Percentiles rank a stretch among this genome's conserved stretches.
Conservation (phyloP, 2,797 vertebrate species). For the Periophthalmus magnuspinnatus region DNA sequence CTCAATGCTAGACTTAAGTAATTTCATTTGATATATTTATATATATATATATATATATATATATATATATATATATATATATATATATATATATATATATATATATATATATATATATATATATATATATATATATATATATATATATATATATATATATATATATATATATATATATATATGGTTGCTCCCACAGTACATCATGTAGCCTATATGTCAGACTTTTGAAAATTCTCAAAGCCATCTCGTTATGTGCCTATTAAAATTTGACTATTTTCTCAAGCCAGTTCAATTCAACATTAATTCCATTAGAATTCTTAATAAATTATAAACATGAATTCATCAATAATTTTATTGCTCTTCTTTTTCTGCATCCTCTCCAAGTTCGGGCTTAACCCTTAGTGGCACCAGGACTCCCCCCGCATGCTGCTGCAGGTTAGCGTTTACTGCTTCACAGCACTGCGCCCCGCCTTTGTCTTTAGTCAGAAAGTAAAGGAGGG, state of each 20-base stretch:
- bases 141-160: too few species aligned
- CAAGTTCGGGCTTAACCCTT: conserved; percentile 65
- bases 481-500: conserved; percentile 84
- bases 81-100: too few species aligned
- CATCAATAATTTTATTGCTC: conserved; percentile 48
- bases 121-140: too few species aligned
- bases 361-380: conserved; percentile 43
- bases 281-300: not conserved
- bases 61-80: too few species aligned
- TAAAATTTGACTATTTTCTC: not conserved
- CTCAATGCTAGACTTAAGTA: not conserved
- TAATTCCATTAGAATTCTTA: not conserved
- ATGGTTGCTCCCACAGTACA: not conserved
- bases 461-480: conserved; percentile 77
- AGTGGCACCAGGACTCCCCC: conserved; percentile 68
- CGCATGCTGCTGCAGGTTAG: conserved; percentile 43
- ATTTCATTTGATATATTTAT: too few species aligned
- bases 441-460: conserved; percentile 67
- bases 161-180: too few species aligned
- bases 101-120: too few species aligned
- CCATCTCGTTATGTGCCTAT: not conserved
- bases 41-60: too few species aligned
- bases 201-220: not conserved
- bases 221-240: not conserved
- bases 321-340: conserved; percentile 38